A percentile compares a stretch with the other conserved stretches of the same genome.
These are phyloP conservation scores for Pseudocheirus occidentalis DNA, from an alignment of 2,797 vertebrate species.

Conservation along the genomic window DNA sequence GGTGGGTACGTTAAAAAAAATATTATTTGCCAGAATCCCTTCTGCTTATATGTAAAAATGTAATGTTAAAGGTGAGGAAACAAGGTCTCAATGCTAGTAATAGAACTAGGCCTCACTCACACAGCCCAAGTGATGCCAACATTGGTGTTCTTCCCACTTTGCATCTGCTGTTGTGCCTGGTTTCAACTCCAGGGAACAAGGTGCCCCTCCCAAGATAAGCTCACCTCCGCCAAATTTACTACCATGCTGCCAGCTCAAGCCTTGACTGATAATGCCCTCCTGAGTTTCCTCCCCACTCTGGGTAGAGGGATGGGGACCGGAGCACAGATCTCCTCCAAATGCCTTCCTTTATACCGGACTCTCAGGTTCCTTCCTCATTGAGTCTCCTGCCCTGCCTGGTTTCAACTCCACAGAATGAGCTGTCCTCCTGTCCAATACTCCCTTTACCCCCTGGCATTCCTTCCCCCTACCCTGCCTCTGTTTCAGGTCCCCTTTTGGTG, in stretches of 20 bases:
- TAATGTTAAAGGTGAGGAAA: background rate
- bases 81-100: background rate
- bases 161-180: background rate
- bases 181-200: background rate
- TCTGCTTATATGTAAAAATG: background rate
- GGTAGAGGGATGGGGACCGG: background rate
- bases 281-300: background rate
- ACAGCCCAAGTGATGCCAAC: background rate
- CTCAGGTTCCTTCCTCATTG: background rate
- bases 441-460: too few relatives aligned
- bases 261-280: background rate
- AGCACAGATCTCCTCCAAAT: background rate
- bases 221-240: background rate
- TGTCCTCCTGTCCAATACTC: background rate
- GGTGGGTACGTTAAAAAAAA: background rate
- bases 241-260: background rate
- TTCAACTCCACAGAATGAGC: background rate
- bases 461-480: background rate
- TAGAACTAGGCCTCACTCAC: background rate
- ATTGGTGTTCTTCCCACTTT: background rate
- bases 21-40: background rate
- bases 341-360: background rate
- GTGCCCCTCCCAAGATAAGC: background rate
- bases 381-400: too few relatives aligned
- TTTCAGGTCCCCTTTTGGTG: background rate